Evolutionary conservation across 2,113 vertebrate genomes (phyloP), one percentile per base, ranked within the genome.

Genomic region (Corythornis vintsioides): DNA sequence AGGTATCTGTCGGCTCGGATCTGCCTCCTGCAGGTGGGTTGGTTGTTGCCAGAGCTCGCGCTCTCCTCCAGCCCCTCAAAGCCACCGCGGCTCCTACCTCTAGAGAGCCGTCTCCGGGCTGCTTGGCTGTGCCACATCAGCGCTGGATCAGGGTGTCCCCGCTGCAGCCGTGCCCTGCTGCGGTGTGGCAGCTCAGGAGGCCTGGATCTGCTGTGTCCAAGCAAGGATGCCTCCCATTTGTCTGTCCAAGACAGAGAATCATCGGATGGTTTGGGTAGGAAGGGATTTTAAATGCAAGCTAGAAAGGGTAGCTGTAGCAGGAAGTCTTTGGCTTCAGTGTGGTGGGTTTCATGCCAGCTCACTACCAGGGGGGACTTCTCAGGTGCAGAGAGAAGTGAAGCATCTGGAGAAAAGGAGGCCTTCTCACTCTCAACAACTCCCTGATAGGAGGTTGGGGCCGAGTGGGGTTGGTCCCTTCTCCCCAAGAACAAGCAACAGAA

Each of bases 51-150:
- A 5, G 52, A 74, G 20, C n/a, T 80, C 28, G 29, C 14, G 14
- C 35, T 80, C 28, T n/a, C 14, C 18, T 7, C 19, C 57, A 42
- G 45, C 15, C 43, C 43, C 57, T 59, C 29, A 78, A 88, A 70
- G 15, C 16, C 47, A 22, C 12, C 1, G 1, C 6, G 9, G 25
- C 24, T 33, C 38, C 57, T 21, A 1, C 0, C 57, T 21, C 0
- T 0, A 1, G 12, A 25, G 74, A 84, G 33, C 31, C 22, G 11
- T 59, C 6, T 28, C 12, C 0, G 11, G 53, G 43, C 59, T 6
- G 0, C 43, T 10, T 13, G 0, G 0, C 21, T 25, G 22, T 48
- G 50, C 45, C 13, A 3, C 0, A 0, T 17, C 67, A 82, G 5
- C 2, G 3, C 2, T 24, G 33, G 16, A 1, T 7, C 17, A 6